These are phyloP conservation scores for Regulus satrapa DNA, from an alignment of 2,113 vertebrate genomes.

Conservation along the genomic window DNA sequence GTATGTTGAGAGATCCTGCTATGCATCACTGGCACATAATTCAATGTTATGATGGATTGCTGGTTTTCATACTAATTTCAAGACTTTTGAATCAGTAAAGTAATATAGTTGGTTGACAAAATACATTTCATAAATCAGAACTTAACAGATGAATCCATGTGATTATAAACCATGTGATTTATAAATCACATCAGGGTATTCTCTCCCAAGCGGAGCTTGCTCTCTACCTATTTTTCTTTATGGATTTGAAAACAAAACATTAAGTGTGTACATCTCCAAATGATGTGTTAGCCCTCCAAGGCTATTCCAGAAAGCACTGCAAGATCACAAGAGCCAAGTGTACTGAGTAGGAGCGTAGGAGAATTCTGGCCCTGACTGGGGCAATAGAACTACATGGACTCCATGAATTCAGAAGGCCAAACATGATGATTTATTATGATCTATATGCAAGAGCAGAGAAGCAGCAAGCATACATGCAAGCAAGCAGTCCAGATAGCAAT, in stretches of 20 bases:
- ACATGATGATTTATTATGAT: too few relatives aligned
- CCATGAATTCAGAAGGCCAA: too few relatives aligned
- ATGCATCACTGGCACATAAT: not conserved
- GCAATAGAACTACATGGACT: too few relatives aligned
- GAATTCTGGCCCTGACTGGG: too few relatives aligned
- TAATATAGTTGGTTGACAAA: slow-evolving; percentile 9
- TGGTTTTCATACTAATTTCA: not conserved
- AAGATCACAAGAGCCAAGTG: not conserved
- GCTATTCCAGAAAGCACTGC: not conserved
- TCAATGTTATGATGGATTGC: not conserved
- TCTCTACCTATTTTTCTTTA: not conserved
- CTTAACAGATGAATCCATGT: slow-evolving; percentile 12
- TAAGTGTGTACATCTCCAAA: not conserved
- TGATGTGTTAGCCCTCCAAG: not conserved
- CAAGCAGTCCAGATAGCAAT: too few relatives aligned
- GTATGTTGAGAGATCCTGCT: not conserved
- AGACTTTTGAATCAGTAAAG: not conserved
- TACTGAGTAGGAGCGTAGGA: not conserved
- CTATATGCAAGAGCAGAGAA: too few relatives aligned
- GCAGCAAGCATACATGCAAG: too few relatives aligned
- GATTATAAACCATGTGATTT: too few relatives aligned
- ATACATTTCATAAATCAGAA: slow-evolving; percentile 37
- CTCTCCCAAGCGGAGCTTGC: not conserved
- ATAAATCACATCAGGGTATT: slow-evolving; percentile 31
- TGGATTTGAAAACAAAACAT: not conserved